Conservation (phyloP, 1,140 invertebrate species). For the Drosophila bocqueti region DNA sequence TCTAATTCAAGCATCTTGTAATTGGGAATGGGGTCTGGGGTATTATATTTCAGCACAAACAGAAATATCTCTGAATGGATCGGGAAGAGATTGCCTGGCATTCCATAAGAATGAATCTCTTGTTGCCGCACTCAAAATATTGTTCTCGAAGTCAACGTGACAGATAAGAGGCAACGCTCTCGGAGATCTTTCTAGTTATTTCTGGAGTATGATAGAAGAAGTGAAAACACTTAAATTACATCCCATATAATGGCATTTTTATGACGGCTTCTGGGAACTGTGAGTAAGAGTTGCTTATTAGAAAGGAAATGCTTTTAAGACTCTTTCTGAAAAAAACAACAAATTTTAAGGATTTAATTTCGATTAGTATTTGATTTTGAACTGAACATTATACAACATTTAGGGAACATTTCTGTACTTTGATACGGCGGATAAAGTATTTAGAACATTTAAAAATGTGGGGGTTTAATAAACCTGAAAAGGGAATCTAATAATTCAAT, state of each 20-base stretch:
- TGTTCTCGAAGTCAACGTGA: slow-evolving; percentile 19
- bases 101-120: slow-evolving; percentile 23
- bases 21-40: slow-evolving; percentile 32
- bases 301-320: neutral
- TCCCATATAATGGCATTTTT: neutral
- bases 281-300: slow-evolving; percentile 1
- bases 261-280: neutral
- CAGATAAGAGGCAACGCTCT: slow-evolving; percentile 22
- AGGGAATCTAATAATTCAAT: no score
- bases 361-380: no score
- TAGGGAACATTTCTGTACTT: no score
- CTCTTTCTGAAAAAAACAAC: no score
- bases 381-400: no score
- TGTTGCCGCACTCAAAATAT: slow-evolving; percentile 15
- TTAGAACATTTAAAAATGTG: no score
- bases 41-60: slow-evolving; percentile 11
- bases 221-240: slow-evolving; percentile 24
- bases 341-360: no score
- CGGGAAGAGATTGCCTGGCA: slow-evolving; percentile 7
- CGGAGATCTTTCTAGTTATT: slow-evolving; percentile 19
- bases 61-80: slow-evolving; percentile 1
- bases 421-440: no score
- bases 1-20: slow-evolving; percentile 54
- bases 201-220: slow-evolving; percentile 13
- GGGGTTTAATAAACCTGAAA: no score